Conservation (phyloP, 23 tunicate genomes). For the Clavelina lepadiformis region DNA sequence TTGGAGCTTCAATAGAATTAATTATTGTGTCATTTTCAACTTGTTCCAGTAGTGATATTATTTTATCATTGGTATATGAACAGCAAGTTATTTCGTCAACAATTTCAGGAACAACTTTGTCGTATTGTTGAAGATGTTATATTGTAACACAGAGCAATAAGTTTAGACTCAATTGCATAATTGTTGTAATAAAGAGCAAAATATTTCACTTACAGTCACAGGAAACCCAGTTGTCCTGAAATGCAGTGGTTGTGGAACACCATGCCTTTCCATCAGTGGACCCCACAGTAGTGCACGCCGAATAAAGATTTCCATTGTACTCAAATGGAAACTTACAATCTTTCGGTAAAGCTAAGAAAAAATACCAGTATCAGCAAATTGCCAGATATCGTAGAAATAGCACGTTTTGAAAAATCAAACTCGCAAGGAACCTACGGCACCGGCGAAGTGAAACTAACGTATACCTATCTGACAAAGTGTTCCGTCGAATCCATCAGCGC, state of each 20-base stretch:
- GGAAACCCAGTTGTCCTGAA: conserved; percentile 33
- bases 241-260: conserved; percentile 74
- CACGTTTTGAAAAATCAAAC: not conserved
- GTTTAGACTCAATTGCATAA: too few species aligned
- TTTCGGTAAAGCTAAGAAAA: conserved; percentile 23
- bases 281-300: conserved; percentile 58
- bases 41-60: too few species aligned
- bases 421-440: not conserved
- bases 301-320: conserved; percentile 76
- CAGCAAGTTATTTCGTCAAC: too few species aligned
- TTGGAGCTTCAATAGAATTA: too few species aligned
- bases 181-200: too few species aligned
- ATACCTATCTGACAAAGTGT: conserved; percentile 84
- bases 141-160: too few species aligned
- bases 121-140: too few species aligned
- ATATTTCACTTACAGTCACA: conserved; percentile 91
- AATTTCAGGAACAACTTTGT: too few species aligned
- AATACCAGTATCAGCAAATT: not conserved
- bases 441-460: not conserved
- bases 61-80: too few species aligned
- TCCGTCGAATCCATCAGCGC: conserved; percentile 65
- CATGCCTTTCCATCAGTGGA: conserved; percentile 38
- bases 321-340: conserved; percentile 77
- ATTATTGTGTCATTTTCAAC: too few species aligned
- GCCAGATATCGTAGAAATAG: not conserved